phyloP scores from a whole-genome alignment of 1,140 invertebrate species.

The Melanaphis sacchari region DNA sequence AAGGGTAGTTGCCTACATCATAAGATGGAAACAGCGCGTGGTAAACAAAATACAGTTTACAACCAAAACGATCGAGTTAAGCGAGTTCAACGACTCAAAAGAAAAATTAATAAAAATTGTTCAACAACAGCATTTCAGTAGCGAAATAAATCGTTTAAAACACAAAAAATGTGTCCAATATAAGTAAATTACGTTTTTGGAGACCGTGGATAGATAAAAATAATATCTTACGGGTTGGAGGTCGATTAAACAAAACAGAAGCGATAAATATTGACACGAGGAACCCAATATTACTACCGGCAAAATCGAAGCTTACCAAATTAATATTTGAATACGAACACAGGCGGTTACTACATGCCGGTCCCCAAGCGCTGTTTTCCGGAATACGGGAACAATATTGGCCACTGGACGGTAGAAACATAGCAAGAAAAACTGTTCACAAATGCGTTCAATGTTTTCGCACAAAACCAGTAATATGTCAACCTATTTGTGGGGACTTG shows the following conservation, averaged over 20 bases:
- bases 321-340: background rate
- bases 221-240: background rate
- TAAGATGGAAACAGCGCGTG: background rate
- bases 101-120: background rate
- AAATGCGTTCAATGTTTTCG: background rate
- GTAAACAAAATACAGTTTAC: constrained; percentile 32
- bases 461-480: background rate
- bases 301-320: background rate
- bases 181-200: background rate
- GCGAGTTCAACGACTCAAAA: background rate
- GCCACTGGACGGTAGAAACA: background rate
- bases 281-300: background rate
- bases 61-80: background rate
- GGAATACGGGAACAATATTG: background rate
- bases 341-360: background rate
- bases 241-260: background rate
- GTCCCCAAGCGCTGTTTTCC: background rate
- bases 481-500: constrained; percentile 7
- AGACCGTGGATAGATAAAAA: background rate
- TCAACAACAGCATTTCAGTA: background rate
- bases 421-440: background rate
- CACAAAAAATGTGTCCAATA: background rate
- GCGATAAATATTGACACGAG: background rate
- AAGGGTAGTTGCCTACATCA: background rate
- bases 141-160: background rate